Evolutionary conservation across 2,113 vertebrate species (phyloP).

Genomic region (Clarias macrocephalus): DNA sequence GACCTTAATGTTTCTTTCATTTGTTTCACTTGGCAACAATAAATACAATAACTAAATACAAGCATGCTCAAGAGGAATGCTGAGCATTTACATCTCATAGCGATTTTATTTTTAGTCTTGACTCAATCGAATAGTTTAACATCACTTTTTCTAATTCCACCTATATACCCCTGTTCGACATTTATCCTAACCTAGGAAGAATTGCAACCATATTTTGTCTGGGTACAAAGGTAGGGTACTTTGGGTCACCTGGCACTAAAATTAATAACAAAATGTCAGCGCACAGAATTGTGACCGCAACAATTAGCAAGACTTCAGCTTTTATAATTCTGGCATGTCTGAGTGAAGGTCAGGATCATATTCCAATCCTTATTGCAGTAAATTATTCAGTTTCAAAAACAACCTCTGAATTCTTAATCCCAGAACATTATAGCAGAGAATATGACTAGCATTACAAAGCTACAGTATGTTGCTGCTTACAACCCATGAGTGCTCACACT

Average conservation of each 20-base stretch:
- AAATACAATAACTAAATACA: background rate
- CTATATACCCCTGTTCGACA: background rate
- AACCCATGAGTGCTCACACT: background rate
- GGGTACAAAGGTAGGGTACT: background rate
- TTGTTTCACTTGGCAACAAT: background rate
- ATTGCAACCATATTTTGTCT: background rate
- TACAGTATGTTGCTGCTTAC: background rate
- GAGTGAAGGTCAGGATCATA: background rate
- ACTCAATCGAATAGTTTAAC: background rate
- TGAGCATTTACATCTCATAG: background rate
- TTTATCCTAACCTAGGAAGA: background rate
- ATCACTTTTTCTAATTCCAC: background rate
- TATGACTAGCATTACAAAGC: background rate
- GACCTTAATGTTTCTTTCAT: background rate
- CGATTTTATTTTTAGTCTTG: background rate
- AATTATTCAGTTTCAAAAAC: constrained; percentile 28
- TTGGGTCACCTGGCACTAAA: background rate
- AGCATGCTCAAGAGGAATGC: background rate
- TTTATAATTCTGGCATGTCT: background rate
- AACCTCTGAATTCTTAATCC: background rate
- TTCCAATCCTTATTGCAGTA: constrained; percentile 3
- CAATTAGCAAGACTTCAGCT: background rate
- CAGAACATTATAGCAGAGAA: constrained; percentile 3
- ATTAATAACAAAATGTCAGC: background rate
- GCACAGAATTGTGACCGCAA: background rate